Conservation (phyloP, 2,888 invertebrate species). For the Thyatira batis region DNA sequence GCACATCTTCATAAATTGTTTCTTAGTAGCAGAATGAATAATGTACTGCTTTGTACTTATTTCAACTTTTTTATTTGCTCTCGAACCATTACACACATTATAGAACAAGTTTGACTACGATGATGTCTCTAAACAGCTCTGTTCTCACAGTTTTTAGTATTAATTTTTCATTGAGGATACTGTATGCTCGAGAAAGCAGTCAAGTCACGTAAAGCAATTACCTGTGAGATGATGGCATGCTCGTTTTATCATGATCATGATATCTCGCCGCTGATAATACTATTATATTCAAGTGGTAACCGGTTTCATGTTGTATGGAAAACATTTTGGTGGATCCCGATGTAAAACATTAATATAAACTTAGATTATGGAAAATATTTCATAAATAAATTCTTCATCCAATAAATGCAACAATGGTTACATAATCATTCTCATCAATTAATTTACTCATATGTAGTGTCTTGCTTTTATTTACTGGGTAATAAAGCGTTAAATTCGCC, state of each 20-base stretch:
- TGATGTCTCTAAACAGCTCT: not conserved
- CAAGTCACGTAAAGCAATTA: conserved; percentile 55
- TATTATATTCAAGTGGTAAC: conserved; percentile 28
- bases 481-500: not conserved
- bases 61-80: not conserved
- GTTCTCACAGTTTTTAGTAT: conserved; percentile 1
- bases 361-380: not conserved
- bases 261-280: conserved; percentile 29
- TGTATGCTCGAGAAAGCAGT: conserved; percentile 40
- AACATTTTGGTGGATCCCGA: not conserved
- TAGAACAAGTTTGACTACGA: conserved; percentile 1
- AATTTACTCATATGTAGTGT: not conserved
- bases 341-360: too few species aligned
- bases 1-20: not conserved
- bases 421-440: not conserved
- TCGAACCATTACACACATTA: conserved; percentile 1
- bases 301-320: not conserved
- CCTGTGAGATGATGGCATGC: conserved; percentile 19
- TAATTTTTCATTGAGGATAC: conserved; percentile 2
- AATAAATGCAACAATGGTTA: not conserved
- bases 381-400: not conserved
- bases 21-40: not conserved
- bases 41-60: conserved; percentile 4
- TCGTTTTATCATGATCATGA: conserved; percentile 35
- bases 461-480: not conserved